Base-by-base conservation (phyloP, 2,797 vertebrate species). In the Anguilla megastoma region DNA sequence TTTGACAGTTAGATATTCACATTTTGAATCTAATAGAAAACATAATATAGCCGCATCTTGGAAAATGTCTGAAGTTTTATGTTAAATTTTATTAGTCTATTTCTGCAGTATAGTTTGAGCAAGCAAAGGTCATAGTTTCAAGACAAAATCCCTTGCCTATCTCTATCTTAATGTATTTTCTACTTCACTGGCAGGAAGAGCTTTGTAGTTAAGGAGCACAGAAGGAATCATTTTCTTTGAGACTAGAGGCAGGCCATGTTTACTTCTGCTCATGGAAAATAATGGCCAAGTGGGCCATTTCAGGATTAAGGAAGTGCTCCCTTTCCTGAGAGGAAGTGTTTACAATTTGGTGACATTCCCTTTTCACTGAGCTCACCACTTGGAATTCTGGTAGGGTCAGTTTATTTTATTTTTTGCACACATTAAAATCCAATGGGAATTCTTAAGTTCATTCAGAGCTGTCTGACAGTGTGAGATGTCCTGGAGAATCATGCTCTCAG, bases 251-350 rank as follows among this genome's bases (percentile, higher is more conserved):
- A 79, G 87, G 86, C 85, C 45, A 87, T 89, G 87, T 92, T 93
- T 92, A 88, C 92, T 89, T 90, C 92, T 93, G 92, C 90, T 93
- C 86, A 87, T 88, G 92, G 93, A 92, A 94, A 94, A 92, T 91
- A 92, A 94, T 91, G 91, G 92, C 93, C 90, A 90, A 93, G 92
- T 92, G 89, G 93, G 92, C 94, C 90, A 93, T 93, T 95, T 92
- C 94, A 94, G 94, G 94, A 95, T 95, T 96, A 93, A 96, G 96
- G 96, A 97, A 96, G 95, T 93, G 92, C 94, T 96, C 93, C 92
- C 92, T 96, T 58, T 97, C 96, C 96, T 96, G 95, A 94, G 91
- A 95, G 96, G 96, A 97, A 97, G 96, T 96, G 95, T 96, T 96
- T 96, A 96, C 95, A 93, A 90, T 94, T 95, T 93, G 91, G 66